Percentiles rank a stretch among this genome's conserved stretches.
phyloP scores from a whole-genome alignment of 2,797 vertebrate species.

The Sebastes trivittatus region DNA sequence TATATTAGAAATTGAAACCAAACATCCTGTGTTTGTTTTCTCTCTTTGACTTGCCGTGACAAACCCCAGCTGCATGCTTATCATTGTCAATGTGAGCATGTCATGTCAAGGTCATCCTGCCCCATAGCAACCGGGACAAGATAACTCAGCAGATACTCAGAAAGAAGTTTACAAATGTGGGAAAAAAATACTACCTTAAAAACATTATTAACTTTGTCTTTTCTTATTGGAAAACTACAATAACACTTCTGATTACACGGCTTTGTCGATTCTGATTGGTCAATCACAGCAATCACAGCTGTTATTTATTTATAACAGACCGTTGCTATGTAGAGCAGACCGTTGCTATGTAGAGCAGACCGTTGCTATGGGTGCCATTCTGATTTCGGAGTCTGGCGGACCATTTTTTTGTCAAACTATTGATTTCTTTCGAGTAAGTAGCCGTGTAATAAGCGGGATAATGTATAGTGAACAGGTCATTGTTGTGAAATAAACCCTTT shows the following conservation, averaged over 20 bases:
- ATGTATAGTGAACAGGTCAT: too few species aligned
- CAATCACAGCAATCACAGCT: too few species aligned
- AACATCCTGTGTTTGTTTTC: not conserved
- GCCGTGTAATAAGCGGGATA: too few species aligned
- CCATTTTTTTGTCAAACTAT: too few species aligned
- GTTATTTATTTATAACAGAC: too few species aligned
- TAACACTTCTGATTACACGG: not conserved
- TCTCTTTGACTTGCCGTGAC: not conserved
- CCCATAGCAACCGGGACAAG: constrained; percentile 21
- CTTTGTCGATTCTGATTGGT: too few species aligned
- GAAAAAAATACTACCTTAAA: not conserved
- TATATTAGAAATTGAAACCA: not conserved
- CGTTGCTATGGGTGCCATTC: too few species aligned
- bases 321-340: too few species aligned
- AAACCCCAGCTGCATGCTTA: constrained; percentile 30
- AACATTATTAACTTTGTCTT: not conserved
- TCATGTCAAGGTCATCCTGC: constrained; percentile 2
- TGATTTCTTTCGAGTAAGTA: too few species aligned
- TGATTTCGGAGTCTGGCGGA: too few species aligned
- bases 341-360: too few species aligned
- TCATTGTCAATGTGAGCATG: constrained; percentile 8
- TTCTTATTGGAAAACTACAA: not conserved
- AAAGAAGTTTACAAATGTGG: constrained; percentile 1
- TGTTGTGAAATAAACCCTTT: too few species aligned
- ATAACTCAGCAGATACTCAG: constrained; percentile 15